phyloP scores from a whole-genome alignment of 2,113 vertebrate species.

The Eudorcas thomsonii region DNA sequence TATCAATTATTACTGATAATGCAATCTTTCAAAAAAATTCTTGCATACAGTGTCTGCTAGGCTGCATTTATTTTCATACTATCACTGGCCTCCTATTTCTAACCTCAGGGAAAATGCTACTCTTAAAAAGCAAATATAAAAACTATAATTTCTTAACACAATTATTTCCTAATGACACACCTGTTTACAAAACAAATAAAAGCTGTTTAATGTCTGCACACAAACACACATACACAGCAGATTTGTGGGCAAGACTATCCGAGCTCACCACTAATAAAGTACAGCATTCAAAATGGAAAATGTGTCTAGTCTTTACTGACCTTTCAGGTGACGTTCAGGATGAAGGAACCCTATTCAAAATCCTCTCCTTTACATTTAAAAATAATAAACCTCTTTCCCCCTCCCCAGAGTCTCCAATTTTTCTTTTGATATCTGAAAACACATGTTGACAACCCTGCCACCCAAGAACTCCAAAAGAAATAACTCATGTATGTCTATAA shows the following conservation, averaged over 20 bases:
- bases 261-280: neutral
- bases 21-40: neutral
- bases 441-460: neutral
- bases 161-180: neutral
- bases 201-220: neutral
- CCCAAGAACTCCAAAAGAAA: neutral
- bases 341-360: slow-evolving; percentile 15
- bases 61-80: neutral
- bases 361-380: neutral
- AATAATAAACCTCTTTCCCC: neutral
- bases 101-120: neutral
- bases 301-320: neutral
- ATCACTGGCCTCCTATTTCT: neutral
- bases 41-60: neutral
- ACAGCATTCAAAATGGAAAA: neutral
- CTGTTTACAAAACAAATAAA: neutral
- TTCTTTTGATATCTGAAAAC: neutral
- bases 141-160: neutral
- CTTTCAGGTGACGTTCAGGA: neutral
- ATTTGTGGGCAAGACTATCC: neutral
- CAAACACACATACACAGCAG: neutral
- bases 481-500: neutral
- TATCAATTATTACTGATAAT: neutral
- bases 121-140: slow-evolving; percentile 19
- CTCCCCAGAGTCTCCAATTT: neutral